A percentile compares a stretch with the other conserved stretches of the same genome.
These are phyloP conservation scores for Tenthredo notha DNA, from an alignment of 2,888 invertebrate genomes.

Conservation along the genomic window DNA sequence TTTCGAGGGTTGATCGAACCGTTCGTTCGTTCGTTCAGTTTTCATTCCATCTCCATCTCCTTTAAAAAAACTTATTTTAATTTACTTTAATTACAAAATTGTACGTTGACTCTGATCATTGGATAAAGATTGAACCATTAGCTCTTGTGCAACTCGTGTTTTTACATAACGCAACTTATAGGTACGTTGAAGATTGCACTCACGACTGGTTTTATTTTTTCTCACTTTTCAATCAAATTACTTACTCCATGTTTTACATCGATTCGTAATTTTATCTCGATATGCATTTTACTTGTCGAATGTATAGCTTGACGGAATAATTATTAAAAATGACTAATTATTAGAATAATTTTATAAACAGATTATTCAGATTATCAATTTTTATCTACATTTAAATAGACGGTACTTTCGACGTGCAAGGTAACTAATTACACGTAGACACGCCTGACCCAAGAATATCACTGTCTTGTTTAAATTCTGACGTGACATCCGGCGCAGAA, in stretches of 20 bases:
- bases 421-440: not conserved
- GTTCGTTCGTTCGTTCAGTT: not conserved
- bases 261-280: not conserved
- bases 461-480: conserved; percentile 24
- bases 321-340: too few relatives aligned
- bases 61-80: not conserved
- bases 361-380: not conserved
- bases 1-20: conserved; percentile 33
- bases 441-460: conserved; percentile 13
- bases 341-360: too few relatives aligned
- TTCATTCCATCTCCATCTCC: not conserved
- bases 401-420: not conserved
- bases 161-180: not conserved
- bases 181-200: not conserved
- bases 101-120: not conserved
- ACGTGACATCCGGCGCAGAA: conserved; percentile 32
- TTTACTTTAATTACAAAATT: conserved; percentile 20
- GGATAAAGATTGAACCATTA: conserved; percentile 6
- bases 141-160: not conserved
- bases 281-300: too few relatives aligned
- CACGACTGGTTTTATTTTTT: not conserved
- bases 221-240: not conserved
- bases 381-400: not conserved
- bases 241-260: not conserved
- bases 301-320: too few relatives aligned